Percentiles rank a stretch among this genome's conserved stretches.
Conservation (phyloP, 2,113 vertebrate species). For the Verasper variegatus region DNA sequence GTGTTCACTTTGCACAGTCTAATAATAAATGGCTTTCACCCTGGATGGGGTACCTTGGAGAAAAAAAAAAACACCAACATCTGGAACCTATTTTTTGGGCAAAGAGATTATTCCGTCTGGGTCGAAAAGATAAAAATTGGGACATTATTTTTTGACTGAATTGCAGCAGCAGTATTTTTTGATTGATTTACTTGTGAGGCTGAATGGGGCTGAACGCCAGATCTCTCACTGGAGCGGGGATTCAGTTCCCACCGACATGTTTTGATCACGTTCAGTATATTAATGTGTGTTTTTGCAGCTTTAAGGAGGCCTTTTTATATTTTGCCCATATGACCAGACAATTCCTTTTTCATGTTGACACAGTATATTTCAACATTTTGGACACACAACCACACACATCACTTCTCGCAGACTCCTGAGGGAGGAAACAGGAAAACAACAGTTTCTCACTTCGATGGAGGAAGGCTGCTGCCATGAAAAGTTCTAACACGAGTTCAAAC, state of each 20-base stretch:
- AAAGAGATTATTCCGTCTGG: constrained; percentile 70
- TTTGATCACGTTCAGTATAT: no score
- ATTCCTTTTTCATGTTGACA: no score
- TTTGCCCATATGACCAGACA: no score
- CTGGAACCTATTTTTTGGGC: constrained; percentile 71
- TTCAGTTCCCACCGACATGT: background rate
- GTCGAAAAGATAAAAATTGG: constrained; percentile 52
- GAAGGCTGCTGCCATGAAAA: no score
- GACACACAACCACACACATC: no score
- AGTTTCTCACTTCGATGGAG: no score
- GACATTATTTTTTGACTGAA: constrained; percentile 41
- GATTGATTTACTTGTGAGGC: constrained; percentile 23
- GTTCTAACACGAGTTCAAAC: no score
- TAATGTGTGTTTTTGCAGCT: no score
- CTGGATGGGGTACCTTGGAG: constrained; percentile 46
- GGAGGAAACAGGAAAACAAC: no score
- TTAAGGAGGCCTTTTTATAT: no score
- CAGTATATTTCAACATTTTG: no score
- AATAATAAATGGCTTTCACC: constrained; percentile 54
- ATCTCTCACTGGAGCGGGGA: background rate
- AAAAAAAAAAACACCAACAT: constrained; percentile 68
- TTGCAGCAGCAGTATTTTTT: background rate
- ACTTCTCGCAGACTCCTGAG: no score
- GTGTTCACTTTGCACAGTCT: constrained; percentile 53
- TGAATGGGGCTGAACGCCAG: background rate